Conservation (phyloP, 1,140 invertebrate species). For the Aporrectodea caliginosa region DNA sequence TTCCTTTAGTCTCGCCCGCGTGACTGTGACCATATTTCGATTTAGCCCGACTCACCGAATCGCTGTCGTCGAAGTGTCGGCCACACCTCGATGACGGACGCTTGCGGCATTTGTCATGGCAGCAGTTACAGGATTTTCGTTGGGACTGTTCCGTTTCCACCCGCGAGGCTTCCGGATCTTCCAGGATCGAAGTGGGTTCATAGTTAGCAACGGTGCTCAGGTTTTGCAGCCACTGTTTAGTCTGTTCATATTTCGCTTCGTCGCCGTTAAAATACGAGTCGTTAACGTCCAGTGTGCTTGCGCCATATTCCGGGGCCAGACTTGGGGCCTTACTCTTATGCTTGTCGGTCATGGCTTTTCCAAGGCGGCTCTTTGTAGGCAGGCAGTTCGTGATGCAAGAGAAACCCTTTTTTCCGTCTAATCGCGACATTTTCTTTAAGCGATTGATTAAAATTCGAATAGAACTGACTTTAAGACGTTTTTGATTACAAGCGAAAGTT, state of each 20-base stretch:
- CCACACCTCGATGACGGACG: neutral
- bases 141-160: neutral
- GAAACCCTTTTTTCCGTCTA: slow-evolving; percentile 14
- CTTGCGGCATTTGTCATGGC: neutral
- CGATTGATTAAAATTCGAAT: neutral
- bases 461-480: neutral
- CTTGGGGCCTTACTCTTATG: slow-evolving; percentile 1
- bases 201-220: slow-evolving; percentile 14
- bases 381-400: slow-evolving; percentile 19
- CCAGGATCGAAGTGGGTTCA: neutral
- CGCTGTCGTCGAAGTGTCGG: neutral
- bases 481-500: neutral
- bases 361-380: slow-evolving; percentile 4
- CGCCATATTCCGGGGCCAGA: neutral
- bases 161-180: neutral
- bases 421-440: slow-evolving; percentile 14
- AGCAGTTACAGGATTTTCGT: neutral
- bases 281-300: neutral
- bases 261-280: neutral
- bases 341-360: neutral
- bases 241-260: slow-evolving; percentile 7
- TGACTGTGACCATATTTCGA: neutral
- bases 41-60: neutral
- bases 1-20: too few relatives aligned
- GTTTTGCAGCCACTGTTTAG: slow-evolving; percentile 23